phyloP scores from a whole-genome alignment of 1,140 invertebrate species.

The Anoplolepis gracilipes region DNA sequence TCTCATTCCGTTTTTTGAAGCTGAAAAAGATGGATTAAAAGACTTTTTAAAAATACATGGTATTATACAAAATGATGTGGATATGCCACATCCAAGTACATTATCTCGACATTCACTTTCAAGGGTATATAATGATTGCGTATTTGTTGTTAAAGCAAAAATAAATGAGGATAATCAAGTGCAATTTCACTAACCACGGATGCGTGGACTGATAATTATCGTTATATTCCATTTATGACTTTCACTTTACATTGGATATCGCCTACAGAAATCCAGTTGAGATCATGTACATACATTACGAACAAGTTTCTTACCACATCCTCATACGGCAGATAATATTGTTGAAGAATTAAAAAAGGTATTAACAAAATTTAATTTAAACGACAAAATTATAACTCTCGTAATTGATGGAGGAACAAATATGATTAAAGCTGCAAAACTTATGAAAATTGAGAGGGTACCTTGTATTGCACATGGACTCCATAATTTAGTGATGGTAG shows the following conservation, averaged over 20 bases:
- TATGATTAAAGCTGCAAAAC: slow-evolving; percentile 28
- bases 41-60: slow-evolving; percentile 7
- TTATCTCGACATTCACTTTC: slow-evolving; percentile 3
- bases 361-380: slow-evolving; percentile 12
- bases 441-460: slow-evolving; percentile 10
- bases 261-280: slow-evolving; percentile 4
- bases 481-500: not conserved
- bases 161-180: slow-evolving; percentile 33
- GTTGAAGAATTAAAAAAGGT: slow-evolving; percentile 30
- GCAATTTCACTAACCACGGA: slow-evolving; percentile 26
- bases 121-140: slow-evolving; percentile 10
- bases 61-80: not conserved
- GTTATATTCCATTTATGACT: slow-evolving; percentile 34
- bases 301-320: slow-evolving; percentile 3
- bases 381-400: slow-evolving; percentile 3
- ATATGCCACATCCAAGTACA: slow-evolving; percentile 7
- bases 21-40: slow-evolving; percentile 8
- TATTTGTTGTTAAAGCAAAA: slow-evolving; percentile 18
- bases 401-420: slow-evolving; percentile 6
- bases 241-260: slow-evolving; percentile 33
- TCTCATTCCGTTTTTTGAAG: not conserved
- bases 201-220: slow-evolving; percentile 28
- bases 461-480: slow-evolving; percentile 12
- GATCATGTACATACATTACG: slow-evolving; percentile 34
- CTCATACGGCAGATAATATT: slow-evolving; percentile 30